These are phyloP conservation scores for Carcharodon carcharias DNA, from an alignment of 2,797 vertebrate species.

Conservation along the genomic window DNA sequence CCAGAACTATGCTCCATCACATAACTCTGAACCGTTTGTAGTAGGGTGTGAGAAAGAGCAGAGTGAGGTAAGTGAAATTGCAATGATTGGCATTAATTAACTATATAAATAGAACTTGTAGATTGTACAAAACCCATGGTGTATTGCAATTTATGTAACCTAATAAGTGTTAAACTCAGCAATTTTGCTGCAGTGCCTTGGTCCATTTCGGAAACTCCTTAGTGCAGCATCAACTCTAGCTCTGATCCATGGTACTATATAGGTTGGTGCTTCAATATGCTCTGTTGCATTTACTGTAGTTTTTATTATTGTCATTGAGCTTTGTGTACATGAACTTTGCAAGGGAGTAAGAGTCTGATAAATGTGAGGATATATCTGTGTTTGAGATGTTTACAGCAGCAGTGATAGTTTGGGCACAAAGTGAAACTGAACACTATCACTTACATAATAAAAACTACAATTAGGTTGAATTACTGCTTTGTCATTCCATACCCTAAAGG, in stretches of 20 bases:
- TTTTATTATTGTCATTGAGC: background rate
- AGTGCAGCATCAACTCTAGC: background rate
- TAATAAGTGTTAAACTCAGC: background rate
- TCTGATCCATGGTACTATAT: background rate
- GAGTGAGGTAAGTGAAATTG: constrained; percentile 57
- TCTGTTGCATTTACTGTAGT: background rate
- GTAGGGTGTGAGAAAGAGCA: constrained; percentile 64
- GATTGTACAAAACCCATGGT: background rate
- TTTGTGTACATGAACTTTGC: background rate
- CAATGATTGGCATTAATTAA: constrained; percentile 33
- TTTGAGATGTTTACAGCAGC: background rate
- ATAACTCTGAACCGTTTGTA: constrained; percentile 44
- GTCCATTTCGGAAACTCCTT: background rate
- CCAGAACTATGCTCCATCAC: constrained; percentile 59
- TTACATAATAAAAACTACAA: background rate
- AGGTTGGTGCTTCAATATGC: background rate
- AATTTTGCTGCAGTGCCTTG: background rate
- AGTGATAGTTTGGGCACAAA: background rate
- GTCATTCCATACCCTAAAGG: background rate
- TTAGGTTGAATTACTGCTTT: background rate
- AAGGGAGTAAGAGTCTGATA: background rate
- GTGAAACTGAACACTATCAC: background rate
- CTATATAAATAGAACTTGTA: constrained; percentile 28
- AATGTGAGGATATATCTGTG: background rate
- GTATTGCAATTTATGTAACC: background rate